Conservation (phyloP, 2,797 vertebrate genomes). For the Schizopygopsis malacanthus region DNA sequence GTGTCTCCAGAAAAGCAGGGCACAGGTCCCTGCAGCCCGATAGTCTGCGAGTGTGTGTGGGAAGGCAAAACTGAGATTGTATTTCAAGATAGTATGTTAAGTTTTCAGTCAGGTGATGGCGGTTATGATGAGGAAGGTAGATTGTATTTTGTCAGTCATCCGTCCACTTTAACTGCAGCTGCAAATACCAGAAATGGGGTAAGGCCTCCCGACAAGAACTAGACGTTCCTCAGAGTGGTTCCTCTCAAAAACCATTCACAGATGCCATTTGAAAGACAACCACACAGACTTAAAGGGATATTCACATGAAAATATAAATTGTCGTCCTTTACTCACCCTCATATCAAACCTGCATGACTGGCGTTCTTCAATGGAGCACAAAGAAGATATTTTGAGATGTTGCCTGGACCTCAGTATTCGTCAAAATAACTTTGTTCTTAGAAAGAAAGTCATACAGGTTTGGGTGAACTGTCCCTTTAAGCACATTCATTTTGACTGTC, state of each 20-base stretch:
- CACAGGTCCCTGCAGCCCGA: conserved; percentile 26
- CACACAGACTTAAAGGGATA: background rate
- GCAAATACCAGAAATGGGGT: conserved; percentile 28
- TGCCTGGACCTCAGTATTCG: background rate
- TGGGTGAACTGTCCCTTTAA: background rate
- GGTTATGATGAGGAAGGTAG: conserved; percentile 6
- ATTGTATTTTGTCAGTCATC: conserved; percentile 47
- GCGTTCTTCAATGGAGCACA: background rate
- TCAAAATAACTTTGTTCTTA: background rate
- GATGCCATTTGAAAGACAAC: background rate
- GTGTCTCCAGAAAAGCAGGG: conserved; percentile 37
- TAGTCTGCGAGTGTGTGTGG: conserved; percentile 32
- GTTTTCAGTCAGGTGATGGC: conserved; percentile 29
- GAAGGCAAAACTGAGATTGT: conserved; percentile 28
- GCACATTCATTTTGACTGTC: background rate
- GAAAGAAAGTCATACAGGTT: background rate
- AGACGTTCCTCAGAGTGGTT: background rate
- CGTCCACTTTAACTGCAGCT: conserved; percentile 29
- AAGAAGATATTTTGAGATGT: background rate
- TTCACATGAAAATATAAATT: background rate
- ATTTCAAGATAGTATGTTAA: conserved; percentile 48
- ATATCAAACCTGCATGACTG: background rate
- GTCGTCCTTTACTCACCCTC: background rate
- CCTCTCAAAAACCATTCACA: background rate
- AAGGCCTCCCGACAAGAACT: background rate